Base-by-base conservation (phyloP, 2,113 vertebrate species). In the Antechinus flavipes region DNA sequence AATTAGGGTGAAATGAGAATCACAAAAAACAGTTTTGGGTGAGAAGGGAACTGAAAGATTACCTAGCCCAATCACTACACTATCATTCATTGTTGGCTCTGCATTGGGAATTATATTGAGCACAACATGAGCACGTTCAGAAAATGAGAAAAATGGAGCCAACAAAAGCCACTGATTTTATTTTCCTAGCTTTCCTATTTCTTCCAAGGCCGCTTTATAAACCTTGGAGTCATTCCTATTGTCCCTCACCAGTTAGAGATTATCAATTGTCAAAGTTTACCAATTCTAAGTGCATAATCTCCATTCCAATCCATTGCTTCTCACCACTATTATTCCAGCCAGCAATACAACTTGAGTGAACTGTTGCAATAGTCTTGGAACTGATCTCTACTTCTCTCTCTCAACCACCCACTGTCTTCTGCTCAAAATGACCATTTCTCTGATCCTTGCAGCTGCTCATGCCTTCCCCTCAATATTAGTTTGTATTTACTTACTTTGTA, bases 111-210 rank as follows among this genome's bases (percentile, higher is more conserved):
- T 89, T n/a, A 19, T 19, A 35, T 94, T 93, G 93, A 95, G 95
- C 93, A 93, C 96, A 93, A 91, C 90, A 27, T 76, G 55, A 89
- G 91, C 47, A 76, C 94, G 94, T 93, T 97, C 89, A 98, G 97
- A 91, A 98, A 98, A 97, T 97, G 95, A 97, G 97, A 93, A 98
- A 97, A 96, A 96, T 61, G 11, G 58, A 61, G 27, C 27, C 96
- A 93, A 97, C 95, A 90, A 95, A 92, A 97, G 97, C 95, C 97
- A 98, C 95, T 97, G 97, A 97, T 96, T 96, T 98, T 95, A 35
- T 35, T 93, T 91, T 94, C 96, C 97, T 96, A 94, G 93, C 95
- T 97, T 94, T 93, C 97, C 96, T 68, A 91, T 96, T 96, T 96
- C 95, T 97, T 98, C 96, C 95, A 95, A 94, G 93, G 68, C 35